These are phyloP conservation scores for Grammomys surdaster DNA, from an alignment of 2,113 vertebrate genomes.

Conservation along the genomic window DNA sequence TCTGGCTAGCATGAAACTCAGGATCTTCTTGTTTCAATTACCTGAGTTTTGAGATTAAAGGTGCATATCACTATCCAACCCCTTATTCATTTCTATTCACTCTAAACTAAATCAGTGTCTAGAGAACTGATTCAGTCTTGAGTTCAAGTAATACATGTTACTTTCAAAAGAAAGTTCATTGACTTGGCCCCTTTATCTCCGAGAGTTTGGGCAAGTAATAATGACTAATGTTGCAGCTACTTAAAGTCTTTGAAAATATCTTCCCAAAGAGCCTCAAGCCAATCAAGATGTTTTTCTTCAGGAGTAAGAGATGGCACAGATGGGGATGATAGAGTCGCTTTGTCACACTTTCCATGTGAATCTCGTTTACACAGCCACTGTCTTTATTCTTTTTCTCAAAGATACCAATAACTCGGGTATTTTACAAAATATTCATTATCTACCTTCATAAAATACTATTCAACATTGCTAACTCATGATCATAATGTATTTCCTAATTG, in stretches of 20 bases:
- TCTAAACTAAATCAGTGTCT: constrained; percentile 28
- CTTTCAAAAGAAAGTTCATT: background rate
- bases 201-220: background rate
- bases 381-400: constrained; percentile 2
- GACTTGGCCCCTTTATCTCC: background rate
- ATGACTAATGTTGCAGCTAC: background rate
- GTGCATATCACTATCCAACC: background rate
- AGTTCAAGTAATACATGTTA: background rate
- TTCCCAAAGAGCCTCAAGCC: background rate
- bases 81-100: background rate
- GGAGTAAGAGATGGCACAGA: background rate
- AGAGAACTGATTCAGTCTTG: constrained; percentile 1
- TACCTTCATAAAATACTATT: constrained; percentile 18
- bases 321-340: background rate
- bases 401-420: background rate
- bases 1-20: background rate
- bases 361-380: background rate
- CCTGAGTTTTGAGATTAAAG: background rate
- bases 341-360: background rate
- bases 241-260: constrained; percentile 27
- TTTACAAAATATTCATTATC: background rate
- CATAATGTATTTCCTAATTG: constrained; percentile 6
- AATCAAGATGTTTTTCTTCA: background rate
- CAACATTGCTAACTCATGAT: background rate
- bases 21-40: background rate